These are phyloP conservation scores for Clostera curtula DNA, from an alignment of 2,888 invertebrate species.

Conservation along the genomic window DNA sequence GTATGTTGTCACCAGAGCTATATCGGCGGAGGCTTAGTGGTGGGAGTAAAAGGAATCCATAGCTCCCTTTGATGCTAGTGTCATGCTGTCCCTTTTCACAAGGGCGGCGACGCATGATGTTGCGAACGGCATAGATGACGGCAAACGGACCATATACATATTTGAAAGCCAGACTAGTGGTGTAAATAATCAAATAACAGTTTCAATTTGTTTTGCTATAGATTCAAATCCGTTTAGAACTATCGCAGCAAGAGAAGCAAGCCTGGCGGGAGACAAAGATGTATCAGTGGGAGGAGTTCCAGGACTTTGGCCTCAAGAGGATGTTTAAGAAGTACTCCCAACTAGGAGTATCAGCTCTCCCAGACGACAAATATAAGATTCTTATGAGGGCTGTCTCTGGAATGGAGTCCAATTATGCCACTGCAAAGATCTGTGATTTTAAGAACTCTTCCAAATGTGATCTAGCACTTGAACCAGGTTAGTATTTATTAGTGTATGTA, in stretches of 20 bases:
- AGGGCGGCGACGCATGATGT: too few species aligned
- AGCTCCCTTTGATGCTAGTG: too few species aligned
- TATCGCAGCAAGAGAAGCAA: slow-evolving; percentile 74
- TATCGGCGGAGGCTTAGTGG: too few species aligned
- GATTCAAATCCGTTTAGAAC: slow-evolving; percentile 55
- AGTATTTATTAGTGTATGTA: slow-evolving; percentile 9
- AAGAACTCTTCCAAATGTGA: slow-evolving; percentile 78
- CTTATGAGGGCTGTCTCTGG: slow-evolving; percentile 78
- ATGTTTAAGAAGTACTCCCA: slow-evolving; percentile 84
- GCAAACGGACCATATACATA: too few species aligned
- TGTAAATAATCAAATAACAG: neutral
- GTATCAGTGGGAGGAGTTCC: slow-evolving; percentile 83
- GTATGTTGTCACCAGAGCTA: too few species aligned
- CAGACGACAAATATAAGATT: slow-evolving; percentile 78
- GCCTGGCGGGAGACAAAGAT: slow-evolving; percentile 79
- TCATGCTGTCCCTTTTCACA: too few species aligned
- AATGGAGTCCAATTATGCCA: slow-evolving; percentile 86
- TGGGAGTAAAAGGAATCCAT: too few species aligned
- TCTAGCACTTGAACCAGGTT: slow-evolving; percentile 83
- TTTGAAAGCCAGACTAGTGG: neutral
- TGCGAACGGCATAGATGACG: too few species aligned
- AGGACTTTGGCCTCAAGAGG: slow-evolving; percentile 79
- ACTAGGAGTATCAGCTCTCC: slow-evolving; percentile 82
- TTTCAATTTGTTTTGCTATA: slow-evolving; percentile 15
- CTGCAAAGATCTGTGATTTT: slow-evolving; percentile 84